Conservation (phyloP, 1,140 invertebrate genomes). For the Melanaphis sacchari region DNA sequence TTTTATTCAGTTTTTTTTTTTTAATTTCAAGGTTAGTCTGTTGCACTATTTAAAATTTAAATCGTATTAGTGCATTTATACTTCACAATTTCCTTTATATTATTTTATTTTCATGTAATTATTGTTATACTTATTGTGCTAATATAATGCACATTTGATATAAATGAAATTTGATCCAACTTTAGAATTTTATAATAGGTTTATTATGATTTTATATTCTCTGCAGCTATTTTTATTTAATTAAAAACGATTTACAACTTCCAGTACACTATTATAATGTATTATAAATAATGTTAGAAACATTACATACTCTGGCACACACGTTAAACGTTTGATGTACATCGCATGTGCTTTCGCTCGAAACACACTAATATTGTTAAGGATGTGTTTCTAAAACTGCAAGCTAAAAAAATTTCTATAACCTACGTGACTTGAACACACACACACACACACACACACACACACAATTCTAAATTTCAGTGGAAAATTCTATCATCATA, state of each 20-base stretch:
- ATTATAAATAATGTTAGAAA: neutral
- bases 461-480: neutral
- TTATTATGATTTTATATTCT: neutral
- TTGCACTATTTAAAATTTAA: constrained; percentile 2
- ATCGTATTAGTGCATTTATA: neutral
- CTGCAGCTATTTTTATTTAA: neutral
- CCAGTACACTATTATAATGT: neutral
- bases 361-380: neutral
- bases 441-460: neutral
- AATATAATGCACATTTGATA: neutral
- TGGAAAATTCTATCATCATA: neutral
- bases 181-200: neutral
- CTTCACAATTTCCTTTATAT: neutral
- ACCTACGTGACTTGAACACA: neutral
- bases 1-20: neutral
- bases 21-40: neutral
- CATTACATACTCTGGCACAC: neutral
- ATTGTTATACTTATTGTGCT: neutral
- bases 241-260: neutral
- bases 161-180: neutral
- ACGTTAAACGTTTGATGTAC: neutral
- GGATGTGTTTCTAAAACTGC: neutral
- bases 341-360: neutral
- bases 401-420: neutral
- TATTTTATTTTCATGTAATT: neutral